Evolutionary conservation across 2,797 vertebrate species (phyloP), one percentile per base, ranked within the genome.

Genomic region (Odontamblyopus lacepedii): DNA sequence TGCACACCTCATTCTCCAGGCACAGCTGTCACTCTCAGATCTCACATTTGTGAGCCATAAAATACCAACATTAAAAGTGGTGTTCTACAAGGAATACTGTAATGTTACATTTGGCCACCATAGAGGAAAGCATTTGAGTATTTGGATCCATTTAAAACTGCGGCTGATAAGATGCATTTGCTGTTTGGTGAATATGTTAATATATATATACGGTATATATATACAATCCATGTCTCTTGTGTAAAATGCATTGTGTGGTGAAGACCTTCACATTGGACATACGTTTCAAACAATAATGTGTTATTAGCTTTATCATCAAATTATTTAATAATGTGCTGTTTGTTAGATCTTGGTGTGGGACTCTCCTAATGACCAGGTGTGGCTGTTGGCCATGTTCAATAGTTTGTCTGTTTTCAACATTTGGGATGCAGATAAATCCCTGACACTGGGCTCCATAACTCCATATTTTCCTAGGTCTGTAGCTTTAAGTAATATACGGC

Each of bases 11-110:
- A 59, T 78, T 81, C 79, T 77, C 73, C 9, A 65, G 74, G 19
- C 60, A 81, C 80, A 87, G 85, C 82, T 87, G 87, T 81, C 82
- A 80, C 74, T 65, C 32, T 69, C 70, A 85, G 86, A 82, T 15
- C 44, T 48, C 60, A 59, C 75, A 82, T 84, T 85, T 92, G 86
- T 88, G 76, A 86, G 74, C 56, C 90, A 91, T 93, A 91, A 95
- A 94, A 91, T 86, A 81, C 87, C 71, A 91, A 85, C 72, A 81
- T 82, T 79, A 80, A 76, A 90, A 81, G 85, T 91, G 75, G 92
- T 90, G 92, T 93, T 93, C 81, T 83, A 88, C 89, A 90, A 90
- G 91, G 92, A 91, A 87, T 83, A 88, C 89, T 85, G 27, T 30
- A 60, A 60, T 85, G 86, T 88, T 87, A 26, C 81, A 87, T 78